Percentiles rank a stretch among this genome's conserved stretches.
Conservation (phyloP, 2,113 vertebrate species). For the Tupaia tana region DNA sequence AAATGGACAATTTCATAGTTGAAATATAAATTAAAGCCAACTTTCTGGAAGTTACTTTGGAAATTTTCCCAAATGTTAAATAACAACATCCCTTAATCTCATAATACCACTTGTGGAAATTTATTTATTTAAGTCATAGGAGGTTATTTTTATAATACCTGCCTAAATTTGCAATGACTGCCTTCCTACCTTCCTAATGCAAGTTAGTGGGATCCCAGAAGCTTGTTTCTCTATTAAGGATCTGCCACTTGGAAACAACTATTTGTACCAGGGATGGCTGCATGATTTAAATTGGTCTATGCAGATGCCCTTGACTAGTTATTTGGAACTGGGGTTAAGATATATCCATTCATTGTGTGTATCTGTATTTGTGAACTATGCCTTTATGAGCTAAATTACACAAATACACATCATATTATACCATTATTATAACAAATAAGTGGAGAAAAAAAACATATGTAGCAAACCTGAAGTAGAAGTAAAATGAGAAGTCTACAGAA, state of each 20-base stretch:
- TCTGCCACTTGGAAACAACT: not conserved
- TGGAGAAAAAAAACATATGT: not conserved
- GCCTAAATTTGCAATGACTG: not conserved
- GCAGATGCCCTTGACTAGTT: not conserved
- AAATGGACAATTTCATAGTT: not conserved
- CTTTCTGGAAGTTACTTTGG: not conserved
- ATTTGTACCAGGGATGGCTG: not conserved
- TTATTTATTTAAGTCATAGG: not conserved
- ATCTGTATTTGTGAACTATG: not conserved
- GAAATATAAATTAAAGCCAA: not conserved
- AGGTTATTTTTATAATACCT: not conserved
- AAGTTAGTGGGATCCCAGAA: not conserved
- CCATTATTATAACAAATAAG: not conserved
- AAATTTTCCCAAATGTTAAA: not conserved
- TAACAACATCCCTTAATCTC: not conserved
- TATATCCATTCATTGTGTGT: not conserved
- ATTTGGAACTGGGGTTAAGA: not conserved
- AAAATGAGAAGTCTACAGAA: not conserved
- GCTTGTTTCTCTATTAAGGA: not conserved
- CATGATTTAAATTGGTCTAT: not conserved
- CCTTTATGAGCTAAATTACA: not conserved
- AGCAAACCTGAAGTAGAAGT: not conserved
- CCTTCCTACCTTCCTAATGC: not conserved
- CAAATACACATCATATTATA: not conserved
- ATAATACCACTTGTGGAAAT: not conserved